These are phyloP conservation scores for Merops nubicus DNA, from an alignment of 2,113 vertebrate species.

Conservation along the genomic window DNA sequence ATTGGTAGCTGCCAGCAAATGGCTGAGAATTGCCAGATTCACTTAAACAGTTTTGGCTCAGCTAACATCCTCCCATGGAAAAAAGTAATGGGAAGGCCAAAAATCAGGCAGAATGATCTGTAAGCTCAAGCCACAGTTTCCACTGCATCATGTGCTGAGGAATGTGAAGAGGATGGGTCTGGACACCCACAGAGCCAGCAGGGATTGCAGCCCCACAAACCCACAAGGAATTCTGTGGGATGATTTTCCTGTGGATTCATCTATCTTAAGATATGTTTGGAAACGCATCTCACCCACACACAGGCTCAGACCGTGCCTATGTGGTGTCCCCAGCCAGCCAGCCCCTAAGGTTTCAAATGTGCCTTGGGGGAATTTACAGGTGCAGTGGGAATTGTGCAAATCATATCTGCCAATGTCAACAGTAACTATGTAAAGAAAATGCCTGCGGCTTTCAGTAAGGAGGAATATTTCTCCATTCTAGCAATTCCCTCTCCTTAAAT, in stretches of 20 bases:
- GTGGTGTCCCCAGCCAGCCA: background rate
- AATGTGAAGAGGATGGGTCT: constrained; percentile 14
- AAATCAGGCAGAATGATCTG: constrained; percentile 53
- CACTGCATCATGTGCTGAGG: constrained; percentile 61
- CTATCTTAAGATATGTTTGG: background rate
- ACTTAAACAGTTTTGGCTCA: constrained; percentile 54
- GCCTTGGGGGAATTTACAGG: constrained; percentile 18
- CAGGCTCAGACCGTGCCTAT: background rate
- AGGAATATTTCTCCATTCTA: background rate
- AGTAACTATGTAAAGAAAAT: constrained; percentile 24
- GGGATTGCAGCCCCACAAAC: accelerated
- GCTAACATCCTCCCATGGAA: constrained; percentile 61
- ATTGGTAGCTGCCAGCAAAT: constrained; percentile 28
- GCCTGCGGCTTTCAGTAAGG: constrained; percentile 28
- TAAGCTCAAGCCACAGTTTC: constrained; percentile 44
- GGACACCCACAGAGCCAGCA: constrained; percentile 56
- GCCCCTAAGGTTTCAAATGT: background rate
- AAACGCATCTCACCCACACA: background rate
- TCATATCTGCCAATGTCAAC: background rate
- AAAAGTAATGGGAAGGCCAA: constrained; percentile 57
- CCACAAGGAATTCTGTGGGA: background rate
- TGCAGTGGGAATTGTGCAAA: background rate
- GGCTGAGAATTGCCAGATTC: constrained; percentile 59
- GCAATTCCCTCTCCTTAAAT: background rate
- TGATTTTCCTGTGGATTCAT: background rate